Evolutionary conservation across 1,140 invertebrate species (phyloP).

Genomic region (Drosophila yakuba): DNA sequence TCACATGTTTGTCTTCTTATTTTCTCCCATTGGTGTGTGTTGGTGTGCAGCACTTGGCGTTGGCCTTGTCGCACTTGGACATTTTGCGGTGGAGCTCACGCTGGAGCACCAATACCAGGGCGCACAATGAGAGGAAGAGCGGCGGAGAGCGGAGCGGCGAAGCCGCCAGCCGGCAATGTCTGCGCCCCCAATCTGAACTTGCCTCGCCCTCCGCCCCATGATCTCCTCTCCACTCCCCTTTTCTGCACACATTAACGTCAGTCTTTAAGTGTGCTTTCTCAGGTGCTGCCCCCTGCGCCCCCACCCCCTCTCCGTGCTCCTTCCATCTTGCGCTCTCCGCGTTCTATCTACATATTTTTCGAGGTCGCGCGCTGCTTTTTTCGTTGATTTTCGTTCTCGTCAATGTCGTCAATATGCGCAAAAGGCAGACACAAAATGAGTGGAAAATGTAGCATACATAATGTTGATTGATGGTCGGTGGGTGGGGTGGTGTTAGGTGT

Average conservation of each 20-base stretch:
- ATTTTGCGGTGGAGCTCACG: constrained; percentile 49
- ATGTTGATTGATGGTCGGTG: constrained; percentile 28
- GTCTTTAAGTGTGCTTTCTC: constrained; percentile 76
- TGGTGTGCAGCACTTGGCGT: constrained; percentile 68
- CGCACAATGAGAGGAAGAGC: background rate
- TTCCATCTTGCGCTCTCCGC: constrained; percentile 6
- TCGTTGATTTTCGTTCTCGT: constrained; percentile 55
- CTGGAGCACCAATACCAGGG: constrained; percentile 68
- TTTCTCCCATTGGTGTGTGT: constrained; percentile 72
- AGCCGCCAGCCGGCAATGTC: constrained; percentile 69
- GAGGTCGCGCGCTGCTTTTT: constrained; percentile 68
- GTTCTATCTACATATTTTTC: constrained; percentile 76
- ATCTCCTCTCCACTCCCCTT: constrained; percentile 2
- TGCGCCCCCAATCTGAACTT: constrained; percentile 58
- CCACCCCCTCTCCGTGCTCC: constrained; percentile 13
- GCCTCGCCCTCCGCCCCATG: constrained; percentile 10
- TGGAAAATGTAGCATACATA: constrained; percentile 32
- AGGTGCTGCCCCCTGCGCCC: constrained; percentile 51
- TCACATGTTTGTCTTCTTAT: constrained; percentile 84
- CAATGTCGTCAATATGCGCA: constrained; percentile 72
- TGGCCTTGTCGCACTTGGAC: constrained; percentile 82
- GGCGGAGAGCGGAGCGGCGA: constrained; percentile 8
- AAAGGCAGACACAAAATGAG: constrained; percentile 10
- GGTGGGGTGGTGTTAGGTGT: constrained; percentile 9
- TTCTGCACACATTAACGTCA: constrained; percentile 66